Base-by-base conservation (phyloP, 1,140 invertebrate genomes). In the Atta colombica region DNA sequence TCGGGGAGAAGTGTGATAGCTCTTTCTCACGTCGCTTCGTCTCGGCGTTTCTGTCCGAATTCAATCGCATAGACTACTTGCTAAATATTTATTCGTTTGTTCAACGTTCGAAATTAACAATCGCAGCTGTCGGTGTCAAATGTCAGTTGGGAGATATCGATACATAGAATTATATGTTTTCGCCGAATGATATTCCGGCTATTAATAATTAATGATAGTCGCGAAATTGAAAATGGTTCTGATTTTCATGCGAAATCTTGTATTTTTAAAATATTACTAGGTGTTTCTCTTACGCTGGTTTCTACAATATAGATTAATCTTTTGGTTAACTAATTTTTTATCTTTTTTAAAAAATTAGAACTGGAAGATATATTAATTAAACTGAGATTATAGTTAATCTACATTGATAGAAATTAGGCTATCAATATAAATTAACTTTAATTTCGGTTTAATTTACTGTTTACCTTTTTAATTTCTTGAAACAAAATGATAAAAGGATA, bases 21-120 rank as follows among this genome's bases (percentile, higher is more conserved):
- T 86, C 66, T 69, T 78, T 77, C 71, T 58, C 68, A 53, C 39
- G 49, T 71, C 75, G 31, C 21, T 21, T 45, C 68, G 39, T 18
- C 49, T 18, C 16, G 63, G 21, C 68, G 55, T 61, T 74, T 35
- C 80, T 84, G 68, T 74, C 69, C 53, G 69, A 61, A 84, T 74
- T 58, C 39, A 72, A 87, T 78, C 61, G 28, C 25, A 45, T 39
- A 31, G 77, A 39, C 80, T 31, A 65, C 68, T 66, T 71, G 88
- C 65, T 71, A 88, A 89, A 89, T 88, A 88, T 89, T 88, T 88
- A 55, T 51, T 63, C 49, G 69, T 2, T 39, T 25, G 55, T 21
- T 61, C 39, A 21, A 75, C 60, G 58, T 39, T 45, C 25, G 49
- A 78, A 65, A 72, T 78, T 72, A 74, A 69, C 86, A 63, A 55